Percentiles rank a stretch among this genome's conserved stretches.
Conservation (phyloP, 2,888 invertebrate genomes). For the Polyommatus icarus region DNA sequence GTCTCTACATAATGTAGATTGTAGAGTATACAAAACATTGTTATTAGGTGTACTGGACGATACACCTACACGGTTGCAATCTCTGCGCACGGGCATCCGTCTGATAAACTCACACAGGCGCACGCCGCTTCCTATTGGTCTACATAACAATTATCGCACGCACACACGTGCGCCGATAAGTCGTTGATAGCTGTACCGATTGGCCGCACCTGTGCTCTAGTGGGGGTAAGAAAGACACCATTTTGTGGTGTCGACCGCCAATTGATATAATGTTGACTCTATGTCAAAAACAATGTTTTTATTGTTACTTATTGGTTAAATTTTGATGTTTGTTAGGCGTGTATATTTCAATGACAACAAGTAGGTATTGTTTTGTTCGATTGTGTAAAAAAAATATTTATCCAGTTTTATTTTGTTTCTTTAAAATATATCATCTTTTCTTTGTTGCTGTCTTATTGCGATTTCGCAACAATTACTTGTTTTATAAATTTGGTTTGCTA, state of each 20-base stretch:
- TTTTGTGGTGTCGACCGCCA: constrained; percentile 50
- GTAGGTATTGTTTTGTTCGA: neutral
- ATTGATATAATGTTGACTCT: neutral
- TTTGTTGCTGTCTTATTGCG: neutral
- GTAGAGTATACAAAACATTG: constrained; percentile 25
- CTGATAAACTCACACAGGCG: constrained; percentile 62
- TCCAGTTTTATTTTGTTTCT: neutral
- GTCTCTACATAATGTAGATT: constrained; percentile 9
- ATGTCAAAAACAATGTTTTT: neutral
- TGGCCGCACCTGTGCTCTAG: constrained; percentile 63
- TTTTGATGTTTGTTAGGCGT: neutral
- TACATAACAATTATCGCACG: constrained; percentile 61
- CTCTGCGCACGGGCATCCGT: constrained; percentile 64
- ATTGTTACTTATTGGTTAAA: neutral
- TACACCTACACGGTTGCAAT: constrained; percentile 63
- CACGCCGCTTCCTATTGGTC: constrained; percentile 58
- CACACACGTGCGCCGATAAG: constrained; percentile 50
- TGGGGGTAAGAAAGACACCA: constrained; percentile 48
- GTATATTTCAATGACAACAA: neutral
- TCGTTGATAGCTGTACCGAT: constrained; percentile 57
- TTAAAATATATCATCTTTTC: too few species aligned
- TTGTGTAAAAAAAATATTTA: neutral
- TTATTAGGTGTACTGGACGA: constrained; percentile 61
- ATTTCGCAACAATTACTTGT: neutral
- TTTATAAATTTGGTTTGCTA: neutral